Conservation (phyloP, 2,888 invertebrate species). For the Euplexia lucipara region DNA sequence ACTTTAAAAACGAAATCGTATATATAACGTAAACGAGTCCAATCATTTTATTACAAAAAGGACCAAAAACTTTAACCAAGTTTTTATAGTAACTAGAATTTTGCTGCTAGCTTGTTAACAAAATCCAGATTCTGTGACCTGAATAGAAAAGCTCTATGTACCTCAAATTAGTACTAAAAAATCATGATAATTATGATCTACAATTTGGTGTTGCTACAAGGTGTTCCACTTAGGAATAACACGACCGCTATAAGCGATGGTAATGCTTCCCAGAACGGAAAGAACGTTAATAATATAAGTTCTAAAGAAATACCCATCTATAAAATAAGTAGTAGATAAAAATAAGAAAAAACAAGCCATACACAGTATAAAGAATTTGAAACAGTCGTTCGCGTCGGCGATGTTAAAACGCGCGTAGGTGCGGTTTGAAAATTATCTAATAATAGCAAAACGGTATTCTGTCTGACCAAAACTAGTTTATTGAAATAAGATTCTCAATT, state of each 20-base stretch:
- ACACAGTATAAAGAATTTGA: slow-evolving; percentile 12
- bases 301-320: no score
- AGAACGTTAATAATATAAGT: not conserved
- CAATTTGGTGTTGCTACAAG: no score
- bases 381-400: slow-evolving; percentile 24
- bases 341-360: not conserved
- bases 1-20: not conserved
- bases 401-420: slow-evolving; percentile 34
- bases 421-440: slow-evolving; percentile 41
- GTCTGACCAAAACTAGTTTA: slow-evolving; percentile 63
- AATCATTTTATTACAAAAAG: no score
- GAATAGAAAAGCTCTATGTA: no score
- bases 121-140: no score
- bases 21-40: not conserved
- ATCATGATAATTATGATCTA: not conserved
- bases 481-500: slow-evolving; percentile 56
- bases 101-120: no score
- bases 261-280: not conserved
- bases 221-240: not conserved
- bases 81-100: no score
- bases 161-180: no score
- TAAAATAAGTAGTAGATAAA: not conserved
- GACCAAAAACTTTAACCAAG: no score
- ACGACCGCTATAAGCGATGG: not conserved
- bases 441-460: slow-evolving; percentile 55